Conservation (phyloP, 2,113 vertebrate species). For the Alligator sinensis region DNA sequence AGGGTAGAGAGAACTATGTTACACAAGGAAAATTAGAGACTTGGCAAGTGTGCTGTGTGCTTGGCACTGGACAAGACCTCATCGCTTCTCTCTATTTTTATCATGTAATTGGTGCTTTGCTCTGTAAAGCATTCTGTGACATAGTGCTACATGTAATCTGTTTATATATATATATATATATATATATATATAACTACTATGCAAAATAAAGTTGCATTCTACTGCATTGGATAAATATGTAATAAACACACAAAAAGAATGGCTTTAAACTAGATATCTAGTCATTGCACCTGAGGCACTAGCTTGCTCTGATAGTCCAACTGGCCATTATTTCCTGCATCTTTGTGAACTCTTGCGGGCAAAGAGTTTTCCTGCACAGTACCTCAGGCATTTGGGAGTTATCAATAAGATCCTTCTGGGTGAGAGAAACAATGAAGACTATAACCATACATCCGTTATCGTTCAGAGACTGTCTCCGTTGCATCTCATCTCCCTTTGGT, state of each 20-base stretch:
- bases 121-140: constrained; percentile 65
- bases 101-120: constrained; percentile 58
- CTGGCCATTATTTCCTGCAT: neutral
- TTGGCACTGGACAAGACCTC: neutral
- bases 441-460: accelerated
- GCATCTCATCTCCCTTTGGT: neutral
- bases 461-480: neutral
- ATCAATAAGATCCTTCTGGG: neutral
- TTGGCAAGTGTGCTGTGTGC: too few relatives aligned
- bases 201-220: constrained; percentile 71
- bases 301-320: neutral
- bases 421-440: neutral
- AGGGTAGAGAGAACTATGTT: neutral
- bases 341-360: neutral
- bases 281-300: constrained; percentile 36
- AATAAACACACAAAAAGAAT: constrained; percentile 67
- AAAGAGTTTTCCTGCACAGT: neutral
- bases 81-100: neutral
- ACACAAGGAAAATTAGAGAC: neutral
- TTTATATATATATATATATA: too few relatives aligned
- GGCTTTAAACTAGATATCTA: constrained; percentile 55
- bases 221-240: constrained; percentile 36
- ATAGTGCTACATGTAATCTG: constrained; percentile 10
- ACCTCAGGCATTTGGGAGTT: neutral
- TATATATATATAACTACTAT: neutral